Evolutionary conservation across 2,797 vertebrate genomes (phyloP).

Genomic region (Scleropages formosus): DNA sequence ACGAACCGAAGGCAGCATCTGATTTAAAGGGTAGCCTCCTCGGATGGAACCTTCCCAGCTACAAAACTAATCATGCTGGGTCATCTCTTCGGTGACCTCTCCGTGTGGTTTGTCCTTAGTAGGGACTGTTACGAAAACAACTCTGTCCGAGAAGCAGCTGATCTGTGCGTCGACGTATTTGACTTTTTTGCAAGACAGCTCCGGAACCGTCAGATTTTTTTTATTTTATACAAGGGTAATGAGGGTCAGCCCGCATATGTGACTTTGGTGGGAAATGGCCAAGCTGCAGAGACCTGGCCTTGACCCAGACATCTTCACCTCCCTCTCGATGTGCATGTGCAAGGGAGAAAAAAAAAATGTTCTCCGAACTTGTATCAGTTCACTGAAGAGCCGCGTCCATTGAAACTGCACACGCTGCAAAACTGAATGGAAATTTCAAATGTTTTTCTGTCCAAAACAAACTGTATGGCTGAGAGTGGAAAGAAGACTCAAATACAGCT

Average conservation of each 20-base stretch:
- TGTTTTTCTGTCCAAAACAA: slow-evolving; percentile 36
- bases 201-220: too few species aligned
- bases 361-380: slow-evolving; percentile 1
- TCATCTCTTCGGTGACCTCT: neutral
- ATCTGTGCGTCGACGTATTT: neutral
- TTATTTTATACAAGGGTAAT: neutral
- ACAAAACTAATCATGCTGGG: slow-evolving; percentile 16
- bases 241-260: neutral
- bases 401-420: slow-evolving; percentile 30
- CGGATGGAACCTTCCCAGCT: too few species aligned
- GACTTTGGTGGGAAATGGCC: neutral
- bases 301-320: slow-evolving; percentile 31
- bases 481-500: neutral
- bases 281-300: neutral
- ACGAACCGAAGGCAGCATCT: too few species aligned
- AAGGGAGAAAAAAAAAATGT: slow-evolving; percentile 44
- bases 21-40: too few species aligned
- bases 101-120: too few species aligned
- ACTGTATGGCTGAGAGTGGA: slow-evolving; percentile 32
- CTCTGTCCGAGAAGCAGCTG: neutral
- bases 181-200: neutral
- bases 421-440: slow-evolving; percentile 29
- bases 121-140: neutral
- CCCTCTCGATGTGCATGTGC: slow-evolving; percentile 46
- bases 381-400: slow-evolving; percentile 28